Evolutionary conservation across 2,113 vertebrate genomes (phyloP), one percentile per base, ranked within the genome.

Genomic region (Silurus asotus): DNA sequence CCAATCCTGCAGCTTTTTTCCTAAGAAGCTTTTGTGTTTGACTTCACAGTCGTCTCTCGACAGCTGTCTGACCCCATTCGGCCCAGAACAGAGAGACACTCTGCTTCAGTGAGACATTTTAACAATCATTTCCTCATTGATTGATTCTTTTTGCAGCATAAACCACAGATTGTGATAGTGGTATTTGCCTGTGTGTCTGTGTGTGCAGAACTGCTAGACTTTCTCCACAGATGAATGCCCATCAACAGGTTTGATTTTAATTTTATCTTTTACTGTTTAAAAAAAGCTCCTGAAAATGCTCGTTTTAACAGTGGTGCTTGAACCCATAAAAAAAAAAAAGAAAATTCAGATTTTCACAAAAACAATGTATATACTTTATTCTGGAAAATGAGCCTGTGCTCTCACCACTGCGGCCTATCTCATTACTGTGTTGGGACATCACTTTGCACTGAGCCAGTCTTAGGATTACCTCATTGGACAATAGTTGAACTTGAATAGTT

Each of bases 131-230:
- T 58, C 59, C 14, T 62, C 51, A 64, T 51, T 37, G 10, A 45
- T 19, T 15, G 15, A 14, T n/a, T 45, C 19, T 59, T 10, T 70
- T 48, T 83, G 67, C 58, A 58, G 53, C 28, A 72, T 81, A 25
- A 65, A 64, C 15, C 62, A 17, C 8, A 13, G 19, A 4, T 17
- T 72, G 72, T 78, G 37, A 69, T 19, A 14, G 28, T 81, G 28
- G 14, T 9, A 87, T 55, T 20, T 75, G 82, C 86, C n/a, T 28
- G 82, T 88, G 48, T 89, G 49, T 84, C 62, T 53, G 19, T 92
- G 25, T 85, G 28, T 87, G 14, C 93, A 97, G 97, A 95, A 94
- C 93, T 97, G 95, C 94, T 97, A 97, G 94, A 92, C 89, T 77
- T 88, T 83, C 88, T 64, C 28, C 15, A 64, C 78, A 87, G 72